Percentiles rank a stretch among this genome's conserved stretches.
Evolutionary conservation across 2,113 vertebrate genomes (phyloP).

Genomic region (Sigmodon hispidus): DNA sequence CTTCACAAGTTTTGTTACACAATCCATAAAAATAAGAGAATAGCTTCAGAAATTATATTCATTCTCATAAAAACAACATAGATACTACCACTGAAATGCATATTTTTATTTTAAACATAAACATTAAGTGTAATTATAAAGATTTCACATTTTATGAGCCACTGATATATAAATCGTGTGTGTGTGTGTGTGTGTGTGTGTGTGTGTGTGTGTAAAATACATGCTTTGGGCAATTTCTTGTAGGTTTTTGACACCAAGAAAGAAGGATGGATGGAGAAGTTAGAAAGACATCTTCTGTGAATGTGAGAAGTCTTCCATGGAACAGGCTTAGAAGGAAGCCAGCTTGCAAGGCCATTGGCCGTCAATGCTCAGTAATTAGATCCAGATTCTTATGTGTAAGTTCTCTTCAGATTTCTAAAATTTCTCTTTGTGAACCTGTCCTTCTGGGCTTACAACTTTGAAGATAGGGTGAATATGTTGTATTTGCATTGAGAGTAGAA

Average conservation of each 20-base stretch:
- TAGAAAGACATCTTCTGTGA: neutral
- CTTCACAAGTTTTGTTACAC: neutral
- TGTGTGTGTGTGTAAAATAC: too few relatives aligned
- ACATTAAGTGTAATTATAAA: neutral
- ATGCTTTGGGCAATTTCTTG: neutral
- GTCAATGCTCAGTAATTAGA: neutral
- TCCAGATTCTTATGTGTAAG: neutral
- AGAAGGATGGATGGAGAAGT: neutral
- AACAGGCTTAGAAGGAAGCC: accelerated
- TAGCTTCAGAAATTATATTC: neutral
- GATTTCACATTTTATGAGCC: neutral
- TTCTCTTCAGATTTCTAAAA: neutral
- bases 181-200: neutral
- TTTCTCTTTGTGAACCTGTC: neutral
- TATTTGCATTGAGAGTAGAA: neutral
- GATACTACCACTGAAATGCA: neutral
- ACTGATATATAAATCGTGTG: neutral
- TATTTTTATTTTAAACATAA: neutral
- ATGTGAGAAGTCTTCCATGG: neutral
- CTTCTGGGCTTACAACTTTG: neutral
- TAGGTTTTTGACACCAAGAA: neutral
- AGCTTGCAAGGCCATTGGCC: neutral
- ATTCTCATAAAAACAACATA: neutral
- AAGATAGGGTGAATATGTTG: neutral
- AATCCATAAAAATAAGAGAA: neutral